Conservation (phyloP, 2,797 vertebrate genomes). For the Oryzias dopingdopingensis region DNA sequence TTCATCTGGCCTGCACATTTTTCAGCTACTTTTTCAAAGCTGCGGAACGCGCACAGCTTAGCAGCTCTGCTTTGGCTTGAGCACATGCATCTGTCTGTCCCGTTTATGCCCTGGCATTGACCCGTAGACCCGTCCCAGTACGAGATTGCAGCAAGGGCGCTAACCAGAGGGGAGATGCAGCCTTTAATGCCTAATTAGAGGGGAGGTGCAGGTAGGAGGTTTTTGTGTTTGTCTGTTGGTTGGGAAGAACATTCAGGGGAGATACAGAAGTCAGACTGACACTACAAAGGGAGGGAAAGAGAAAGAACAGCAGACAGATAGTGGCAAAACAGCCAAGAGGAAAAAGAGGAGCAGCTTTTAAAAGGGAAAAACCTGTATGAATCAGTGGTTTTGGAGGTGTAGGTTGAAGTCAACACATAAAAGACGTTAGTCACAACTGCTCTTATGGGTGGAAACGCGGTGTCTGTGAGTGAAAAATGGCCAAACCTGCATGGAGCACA, state of each 20-base stretch:
- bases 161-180: conserved; percentile 57
- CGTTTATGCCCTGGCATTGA: conserved; percentile 55
- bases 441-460: too few relatives aligned
- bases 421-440: too few relatives aligned
- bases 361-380: not conserved
- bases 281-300: conserved; percentile 7
- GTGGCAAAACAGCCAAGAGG: conserved; percentile 23
- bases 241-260: conserved; percentile 27
- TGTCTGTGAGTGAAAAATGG: too few relatives aligned
- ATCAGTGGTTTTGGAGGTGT: not conserved
- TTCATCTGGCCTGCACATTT: conserved; percentile 77
- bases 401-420: too few relatives aligned
- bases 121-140: conserved; percentile 46
- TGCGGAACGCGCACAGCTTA: conserved; percentile 16
- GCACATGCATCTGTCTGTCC: conserved; percentile 38
- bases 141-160: conserved; percentile 43
- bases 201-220: conserved; percentile 57
- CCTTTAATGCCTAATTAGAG: conserved; percentile 60
- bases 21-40: conserved; percentile 34
- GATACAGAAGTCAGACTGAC: conserved; percentile 22
- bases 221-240: conserved; percentile 26
- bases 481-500: too few relatives aligned
- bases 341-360: not conserved
- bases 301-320: conserved; percentile 8
- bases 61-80: conserved; percentile 22